Conservation (phyloP, 2,113 vertebrate genomes). For the Aramus guarauna region DNA sequence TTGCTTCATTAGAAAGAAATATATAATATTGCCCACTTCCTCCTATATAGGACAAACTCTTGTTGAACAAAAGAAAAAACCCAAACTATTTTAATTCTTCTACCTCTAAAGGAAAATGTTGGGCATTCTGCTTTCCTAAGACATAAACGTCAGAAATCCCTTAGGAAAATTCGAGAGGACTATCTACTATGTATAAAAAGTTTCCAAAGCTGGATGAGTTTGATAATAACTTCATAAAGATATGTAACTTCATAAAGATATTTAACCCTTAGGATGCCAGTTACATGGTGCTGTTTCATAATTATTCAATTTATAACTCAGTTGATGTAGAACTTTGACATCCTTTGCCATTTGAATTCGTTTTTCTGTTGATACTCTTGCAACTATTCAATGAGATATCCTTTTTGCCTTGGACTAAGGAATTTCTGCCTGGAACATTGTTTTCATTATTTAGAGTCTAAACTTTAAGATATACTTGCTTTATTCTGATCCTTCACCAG, state of each 20-base stretch:
- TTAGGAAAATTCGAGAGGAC: neutral
- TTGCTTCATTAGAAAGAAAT: neutral
- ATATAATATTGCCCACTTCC: neutral
- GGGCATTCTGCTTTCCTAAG: neutral
- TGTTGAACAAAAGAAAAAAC: neutral
- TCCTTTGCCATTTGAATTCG: neutral
- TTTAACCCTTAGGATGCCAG: neutral
- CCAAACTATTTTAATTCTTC: neutral
- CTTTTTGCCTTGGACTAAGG: neutral
- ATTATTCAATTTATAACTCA: neutral
- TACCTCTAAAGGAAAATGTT: neutral
- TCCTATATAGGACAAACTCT: neutral
- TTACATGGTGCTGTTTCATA: neutral
- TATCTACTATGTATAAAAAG: neutral
- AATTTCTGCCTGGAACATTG: neutral
- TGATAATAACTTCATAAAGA: neutral
- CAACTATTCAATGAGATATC: neutral
- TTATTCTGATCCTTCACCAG: neutral
- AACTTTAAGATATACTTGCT: neutral
- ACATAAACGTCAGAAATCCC: neutral
- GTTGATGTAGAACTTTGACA: neutral
- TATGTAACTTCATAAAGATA: no score
- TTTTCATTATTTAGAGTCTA: constrained; percentile 4
- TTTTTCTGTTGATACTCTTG: neutral
- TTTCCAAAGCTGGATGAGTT: neutral